Percentiles rank a stretch among this genome's conserved stretches.
Evolutionary conservation across 2,888 invertebrate genomes (phyloP).

Genomic region (Megamerina dolium): DNA sequence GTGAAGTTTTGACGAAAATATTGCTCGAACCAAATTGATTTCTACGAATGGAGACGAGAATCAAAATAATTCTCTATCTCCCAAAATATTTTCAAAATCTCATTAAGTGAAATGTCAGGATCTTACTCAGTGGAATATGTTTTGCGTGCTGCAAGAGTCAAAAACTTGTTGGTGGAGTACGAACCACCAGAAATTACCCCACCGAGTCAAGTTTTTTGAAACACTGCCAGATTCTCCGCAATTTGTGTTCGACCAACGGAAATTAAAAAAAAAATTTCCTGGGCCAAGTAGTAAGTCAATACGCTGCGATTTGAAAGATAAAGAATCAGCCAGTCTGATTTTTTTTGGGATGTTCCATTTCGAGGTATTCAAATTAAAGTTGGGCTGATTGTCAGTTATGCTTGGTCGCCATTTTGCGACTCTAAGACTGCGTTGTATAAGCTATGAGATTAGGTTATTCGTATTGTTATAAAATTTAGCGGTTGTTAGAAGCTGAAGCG

Average conservation of each 20-base stretch:
- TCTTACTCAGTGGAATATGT: too few relatives aligned
- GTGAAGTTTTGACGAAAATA: constrained; percentile 13
- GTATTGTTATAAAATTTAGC: constrained; percentile 9
- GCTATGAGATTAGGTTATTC: constrained; percentile 12
- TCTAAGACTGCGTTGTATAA: constrained; percentile 12
- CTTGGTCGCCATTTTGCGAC: too few relatives aligned
- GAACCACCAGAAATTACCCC: constrained; percentile 20
- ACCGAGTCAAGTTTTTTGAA: constrained; percentile 21
- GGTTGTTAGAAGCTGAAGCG: constrained; percentile 12
- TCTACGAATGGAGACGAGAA: neutral
- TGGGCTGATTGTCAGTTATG: constrained; percentile 14
- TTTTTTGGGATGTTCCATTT: constrained; percentile 18
- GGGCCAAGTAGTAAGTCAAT: constrained; percentile 20
- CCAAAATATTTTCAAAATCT: too few relatives aligned
- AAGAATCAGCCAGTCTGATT: constrained; percentile 19
- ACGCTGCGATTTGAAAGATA: constrained; percentile 16
- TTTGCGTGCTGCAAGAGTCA: neutral
- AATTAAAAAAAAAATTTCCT: constrained; percentile 21
- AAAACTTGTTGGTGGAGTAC: neutral
- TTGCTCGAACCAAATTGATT: constrained; percentile 5
- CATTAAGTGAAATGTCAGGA: too few relatives aligned
- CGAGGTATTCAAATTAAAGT: constrained; percentile 10
- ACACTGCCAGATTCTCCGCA: constrained; percentile 12
- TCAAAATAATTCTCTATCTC: too few relatives aligned
- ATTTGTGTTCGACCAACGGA: constrained; percentile 19